Conservation (phyloP, 2,113 vertebrate species). For the Notiomystis cincta region DNA sequence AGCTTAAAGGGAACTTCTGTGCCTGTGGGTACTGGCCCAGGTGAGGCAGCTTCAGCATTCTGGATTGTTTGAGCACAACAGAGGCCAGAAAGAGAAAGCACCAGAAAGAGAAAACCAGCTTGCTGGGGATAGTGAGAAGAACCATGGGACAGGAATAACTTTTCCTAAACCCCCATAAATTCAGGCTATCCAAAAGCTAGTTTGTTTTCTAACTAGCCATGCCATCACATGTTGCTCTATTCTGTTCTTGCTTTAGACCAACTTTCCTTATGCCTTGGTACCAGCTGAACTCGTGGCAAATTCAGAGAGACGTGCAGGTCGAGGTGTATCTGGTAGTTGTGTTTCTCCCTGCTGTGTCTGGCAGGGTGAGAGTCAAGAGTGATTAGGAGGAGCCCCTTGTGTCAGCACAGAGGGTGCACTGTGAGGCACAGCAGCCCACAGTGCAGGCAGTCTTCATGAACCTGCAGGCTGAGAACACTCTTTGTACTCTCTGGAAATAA, state of each 20-base stretch:
- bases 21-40: no score
- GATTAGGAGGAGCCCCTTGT: accelerated
- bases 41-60: neutral
- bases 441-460: neutral
- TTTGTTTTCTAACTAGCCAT: neutral
- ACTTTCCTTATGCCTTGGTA: neutral
- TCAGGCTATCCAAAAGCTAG: neutral
- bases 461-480: neutral
- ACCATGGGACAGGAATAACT: neutral
- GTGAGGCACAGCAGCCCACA: neutral
- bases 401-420: neutral
- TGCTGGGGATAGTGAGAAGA: neutral
- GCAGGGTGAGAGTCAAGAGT: neutral
- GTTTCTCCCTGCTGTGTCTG: accelerated
- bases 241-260: neutral
- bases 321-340: neutral
- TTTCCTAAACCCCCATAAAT: neutral
- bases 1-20: neutral
- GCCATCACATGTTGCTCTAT: neutral
- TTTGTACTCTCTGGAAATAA: neutral
- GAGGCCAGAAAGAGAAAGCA: neutral
- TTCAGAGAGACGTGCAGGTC: accelerated
- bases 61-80: neutral
- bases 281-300: neutral
- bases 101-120: neutral